A percentile compares a stretch with the other conserved stretches of the same genome.
phyloP scores from a whole-genome alignment of 2,888 invertebrate genomes.

The Mesodorylaimus sp. region DNA sequence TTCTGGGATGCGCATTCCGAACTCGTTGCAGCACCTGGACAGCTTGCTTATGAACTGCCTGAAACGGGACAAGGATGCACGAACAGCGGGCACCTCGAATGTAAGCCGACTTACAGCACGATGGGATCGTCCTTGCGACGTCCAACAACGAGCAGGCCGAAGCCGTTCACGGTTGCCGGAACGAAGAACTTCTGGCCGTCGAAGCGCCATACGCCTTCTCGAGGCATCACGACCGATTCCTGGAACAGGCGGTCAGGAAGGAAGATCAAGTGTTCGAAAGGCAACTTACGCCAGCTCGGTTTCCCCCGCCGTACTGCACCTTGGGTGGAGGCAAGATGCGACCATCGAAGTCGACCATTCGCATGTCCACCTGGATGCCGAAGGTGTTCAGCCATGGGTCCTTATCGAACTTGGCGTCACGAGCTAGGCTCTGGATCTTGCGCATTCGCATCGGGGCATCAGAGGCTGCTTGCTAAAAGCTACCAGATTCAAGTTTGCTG shows the following conservation, averaged over 20 bases:
- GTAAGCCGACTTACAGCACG: too few species aligned
- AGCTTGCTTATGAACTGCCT: conserved; percentile 12
- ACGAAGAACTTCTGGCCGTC: background rate
- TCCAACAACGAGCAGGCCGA: too few species aligned
- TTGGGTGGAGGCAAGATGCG: conserved; percentile 9
- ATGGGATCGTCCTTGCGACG: too few species aligned
- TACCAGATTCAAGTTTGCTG: background rate
- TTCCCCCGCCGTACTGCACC: conserved; percentile 9
- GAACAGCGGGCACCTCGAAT: too few species aligned
- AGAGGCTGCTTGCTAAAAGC: too few species aligned
- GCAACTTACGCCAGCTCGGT: background rate
- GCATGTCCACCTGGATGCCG: conserved; percentile 10
- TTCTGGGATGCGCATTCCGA: conserved; percentile 22
- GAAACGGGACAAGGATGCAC: too few species aligned
- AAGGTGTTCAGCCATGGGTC: conserved; percentile 12
- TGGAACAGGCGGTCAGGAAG: background rate
- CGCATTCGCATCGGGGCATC: background rate
- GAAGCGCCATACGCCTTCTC: conserved; percentile 4
- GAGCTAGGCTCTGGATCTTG: conserved; percentile 1
- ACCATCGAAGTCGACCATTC: conserved; percentile 12
- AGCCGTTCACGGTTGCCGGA: too few species aligned
- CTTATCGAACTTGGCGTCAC: conserved; percentile 4
- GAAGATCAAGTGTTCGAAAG: background rate
- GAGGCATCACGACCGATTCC: background rate
- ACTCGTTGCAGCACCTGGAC: conserved; percentile 10